phyloP scores from a whole-genome alignment of 2,113 vertebrate genomes.

The Toxotes chatareus region DNA sequence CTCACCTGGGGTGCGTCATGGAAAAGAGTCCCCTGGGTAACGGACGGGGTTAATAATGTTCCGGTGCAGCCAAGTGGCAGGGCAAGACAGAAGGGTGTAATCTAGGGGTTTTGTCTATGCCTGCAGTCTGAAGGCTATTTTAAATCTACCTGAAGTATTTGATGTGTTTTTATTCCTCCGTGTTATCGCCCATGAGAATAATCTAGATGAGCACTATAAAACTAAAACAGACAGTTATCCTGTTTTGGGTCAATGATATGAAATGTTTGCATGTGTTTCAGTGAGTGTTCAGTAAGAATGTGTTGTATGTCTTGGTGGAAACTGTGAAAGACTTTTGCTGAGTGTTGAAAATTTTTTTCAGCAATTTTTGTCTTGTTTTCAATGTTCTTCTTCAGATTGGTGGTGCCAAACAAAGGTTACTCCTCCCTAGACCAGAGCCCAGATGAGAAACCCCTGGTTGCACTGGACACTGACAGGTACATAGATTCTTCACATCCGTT shows the following conservation, averaged over 20 bases:
- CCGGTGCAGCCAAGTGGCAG: too few relatives aligned
- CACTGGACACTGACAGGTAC: conserved; percentile 98
- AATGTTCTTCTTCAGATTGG: conserved; percentile 85
- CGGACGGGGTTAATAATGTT: too few relatives aligned
- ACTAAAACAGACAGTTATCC: background rate
- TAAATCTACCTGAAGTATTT: too few relatives aligned
- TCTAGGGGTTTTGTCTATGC: conserved; percentile 53
- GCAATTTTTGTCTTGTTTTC: background rate
- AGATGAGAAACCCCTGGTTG: conserved; percentile 97
- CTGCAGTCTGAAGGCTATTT: conserved; percentile 35
- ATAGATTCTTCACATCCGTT: background rate
- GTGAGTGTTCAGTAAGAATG: background rate
- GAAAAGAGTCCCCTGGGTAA: too few relatives aligned
- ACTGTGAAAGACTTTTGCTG: background rate
- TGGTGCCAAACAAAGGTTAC: conserved; percentile 98
- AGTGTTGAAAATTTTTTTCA: background rate
- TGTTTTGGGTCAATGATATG: background rate
- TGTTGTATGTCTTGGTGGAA: background rate
- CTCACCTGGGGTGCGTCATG: too few relatives aligned
- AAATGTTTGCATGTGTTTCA: conserved; percentile 2
- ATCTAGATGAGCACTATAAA: background rate
- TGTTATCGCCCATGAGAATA: too few relatives aligned
- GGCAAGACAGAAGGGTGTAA: too few relatives aligned
- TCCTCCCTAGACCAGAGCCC: conserved; percentile 98
- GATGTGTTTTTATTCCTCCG: too few relatives aligned